Evolutionary conservation across 2,113 vertebrate species (phyloP).

Genomic region (Charina bottae): DNA sequence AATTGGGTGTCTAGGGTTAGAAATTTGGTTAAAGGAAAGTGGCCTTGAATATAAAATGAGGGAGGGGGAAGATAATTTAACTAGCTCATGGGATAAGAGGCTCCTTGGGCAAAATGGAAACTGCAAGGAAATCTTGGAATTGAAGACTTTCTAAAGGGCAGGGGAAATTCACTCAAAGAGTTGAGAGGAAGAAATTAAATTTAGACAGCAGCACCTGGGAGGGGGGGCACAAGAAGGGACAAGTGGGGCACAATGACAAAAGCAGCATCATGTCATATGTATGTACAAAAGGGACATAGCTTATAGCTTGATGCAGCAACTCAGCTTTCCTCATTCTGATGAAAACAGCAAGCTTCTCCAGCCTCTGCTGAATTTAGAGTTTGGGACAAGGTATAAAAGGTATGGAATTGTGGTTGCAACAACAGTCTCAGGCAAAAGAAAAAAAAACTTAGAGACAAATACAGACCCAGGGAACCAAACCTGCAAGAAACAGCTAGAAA

Average conservation of each 20-base stretch:
- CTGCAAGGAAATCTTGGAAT: neutral
- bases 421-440: neutral
- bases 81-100: neutral
- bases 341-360: neutral
- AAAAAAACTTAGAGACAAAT: neutral
- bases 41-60: neutral
- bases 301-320: neutral
- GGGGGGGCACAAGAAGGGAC: neutral
- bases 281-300: neutral
- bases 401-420: neutral
- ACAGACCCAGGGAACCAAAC: neutral
- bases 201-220: neutral
- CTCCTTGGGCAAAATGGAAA: neutral
- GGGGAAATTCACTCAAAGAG: neutral
- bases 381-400: neutral
- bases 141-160: neutral
- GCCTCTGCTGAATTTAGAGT: neutral
- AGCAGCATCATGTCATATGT: neutral
- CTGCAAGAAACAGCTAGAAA: neutral
- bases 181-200: neutral
- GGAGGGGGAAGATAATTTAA: neutral
- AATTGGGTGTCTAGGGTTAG: neutral
- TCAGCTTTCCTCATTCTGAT: neutral
- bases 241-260: neutral
- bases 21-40: neutral